phyloP scores from a whole-genome alignment of 2,888 invertebrate genomes.

The Griposia aprilina region DNA sequence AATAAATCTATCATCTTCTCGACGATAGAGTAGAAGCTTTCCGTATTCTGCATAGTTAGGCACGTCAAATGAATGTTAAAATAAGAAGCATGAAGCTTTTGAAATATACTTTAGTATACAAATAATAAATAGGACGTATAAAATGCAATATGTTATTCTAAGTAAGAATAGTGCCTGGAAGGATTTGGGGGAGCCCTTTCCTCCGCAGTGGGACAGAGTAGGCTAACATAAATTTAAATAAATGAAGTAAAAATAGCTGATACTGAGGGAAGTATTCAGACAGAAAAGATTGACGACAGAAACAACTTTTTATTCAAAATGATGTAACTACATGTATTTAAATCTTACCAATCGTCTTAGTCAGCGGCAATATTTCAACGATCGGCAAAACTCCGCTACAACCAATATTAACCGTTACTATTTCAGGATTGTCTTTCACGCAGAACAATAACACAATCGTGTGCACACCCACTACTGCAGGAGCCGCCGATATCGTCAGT shows the following conservation, averaged over 20 bases:
- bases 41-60: constrained; percentile 82
- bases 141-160: background rate
- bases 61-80: background rate
- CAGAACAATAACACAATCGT: constrained; percentile 80
- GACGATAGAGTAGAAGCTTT: constrained; percentile 88
- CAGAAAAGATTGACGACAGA: background rate
- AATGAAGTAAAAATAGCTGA: too few species aligned
- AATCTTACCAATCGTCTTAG: constrained; percentile 82
- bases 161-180: background rate
- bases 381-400: constrained; percentile 89
- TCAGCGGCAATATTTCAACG: constrained; percentile 86
- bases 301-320: background rate
- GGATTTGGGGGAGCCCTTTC: too few species aligned
- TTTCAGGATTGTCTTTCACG: constrained; percentile 91
- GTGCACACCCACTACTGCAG: constrained; percentile 80
- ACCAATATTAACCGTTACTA: constrained; percentile 87
- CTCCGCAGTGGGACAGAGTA: too few species aligned
- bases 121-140: background rate
- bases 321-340: background rate
- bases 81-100: background rate
- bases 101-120: background rate
- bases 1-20: constrained; percentile 86
- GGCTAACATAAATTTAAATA: too few species aligned
- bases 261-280: background rate
- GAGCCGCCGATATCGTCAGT: constrained; percentile 83